Conservation (phyloP, 2,113 vertebrate species). For the Emydura subglobosa region DNA sequence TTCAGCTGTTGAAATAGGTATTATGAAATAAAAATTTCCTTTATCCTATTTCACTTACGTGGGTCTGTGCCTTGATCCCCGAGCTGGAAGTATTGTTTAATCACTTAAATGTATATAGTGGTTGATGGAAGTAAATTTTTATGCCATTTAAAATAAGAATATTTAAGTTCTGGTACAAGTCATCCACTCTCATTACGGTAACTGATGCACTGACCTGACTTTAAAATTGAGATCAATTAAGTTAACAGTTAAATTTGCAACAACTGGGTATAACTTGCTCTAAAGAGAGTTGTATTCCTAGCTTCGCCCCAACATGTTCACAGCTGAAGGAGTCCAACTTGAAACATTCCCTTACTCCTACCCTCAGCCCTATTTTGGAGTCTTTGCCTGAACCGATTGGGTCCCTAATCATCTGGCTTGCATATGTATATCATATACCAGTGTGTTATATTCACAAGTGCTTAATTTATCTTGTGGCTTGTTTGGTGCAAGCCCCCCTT, state of each 20-base stretch:
- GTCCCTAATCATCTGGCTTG: not conserved
- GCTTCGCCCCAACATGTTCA: rapidly evolving
- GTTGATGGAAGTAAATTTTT: no score
- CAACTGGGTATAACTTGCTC: not conserved
- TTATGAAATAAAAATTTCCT: no score
- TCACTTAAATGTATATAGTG: no score
- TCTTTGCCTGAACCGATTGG: not conserved
- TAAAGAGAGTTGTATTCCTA: not conserved
- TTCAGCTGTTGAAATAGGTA: no score
- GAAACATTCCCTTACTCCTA: rapidly evolving
- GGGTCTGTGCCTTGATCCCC: no score
- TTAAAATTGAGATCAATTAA: constrained; percentile 9
- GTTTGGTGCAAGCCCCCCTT: not conserved
- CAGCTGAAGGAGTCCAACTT: rapidly evolving
- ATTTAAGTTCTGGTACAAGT: no score
- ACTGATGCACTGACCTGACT: constrained; percentile 8
- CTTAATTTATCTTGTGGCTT: not conserved
- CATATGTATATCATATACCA: not conserved
- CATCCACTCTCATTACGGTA: not conserved
- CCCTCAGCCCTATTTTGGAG: rapidly evolving
- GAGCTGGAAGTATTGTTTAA: no score
- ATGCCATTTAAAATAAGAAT: no score
- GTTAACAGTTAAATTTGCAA: not conserved
- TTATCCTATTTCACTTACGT: no score
- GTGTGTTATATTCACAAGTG: not conserved